Base-by-base conservation (phyloP, 2,888 invertebrate genomes). In the Amblyjoppa proteus region DNA sequence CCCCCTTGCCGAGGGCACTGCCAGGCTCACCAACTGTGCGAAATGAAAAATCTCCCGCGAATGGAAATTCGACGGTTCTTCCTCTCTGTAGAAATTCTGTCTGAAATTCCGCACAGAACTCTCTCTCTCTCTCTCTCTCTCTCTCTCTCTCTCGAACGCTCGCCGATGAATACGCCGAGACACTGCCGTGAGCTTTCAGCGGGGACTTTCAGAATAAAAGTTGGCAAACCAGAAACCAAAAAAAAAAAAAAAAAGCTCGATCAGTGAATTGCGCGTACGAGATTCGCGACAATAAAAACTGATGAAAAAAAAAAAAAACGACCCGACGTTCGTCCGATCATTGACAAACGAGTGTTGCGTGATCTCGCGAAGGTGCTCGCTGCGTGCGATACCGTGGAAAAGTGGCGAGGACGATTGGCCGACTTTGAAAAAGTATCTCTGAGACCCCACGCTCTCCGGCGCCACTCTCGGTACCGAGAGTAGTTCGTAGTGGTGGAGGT, bases 361-460 rank as follows among this genome's bases (percentile, higher is more conserved):
- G 70, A 58, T 66, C 38, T 58, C 81, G 79, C 75, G 79, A 64
- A 81, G 84, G 84, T 90, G 88, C 88, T 89, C 83, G 80, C 89
- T 81, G 88, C 78, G 83, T 89, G 92, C 91, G 90, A 89, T 90
- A 91, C 91, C 82, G 85, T 91, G 89, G 87, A 90, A 91, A 91
- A 93, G 92, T 93, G 92, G 88, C 88, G 88, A 88, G 89, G 88
- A 89, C 83, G 88, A 89, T 90, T 85, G 89, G 88, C 75, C 85
- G 89, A 88, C 89, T 92, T 92, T 90, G 90, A 90, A 92, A 92
- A 64, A 92, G 91, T 91, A 90, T 89, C 89, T 70, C 71, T 34
- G 81, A 84, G 83, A 70, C 64, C 75, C 75, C 31, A 31, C 58
- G 49, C 34, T 45, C 41, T 68, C 45, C 49, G 11, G 73, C 56